A percentile compares a stretch with the other conserved stretches of the same genome.
Conservation (phyloP, 1,140 invertebrate species). For the Patella vulgata region DNA sequence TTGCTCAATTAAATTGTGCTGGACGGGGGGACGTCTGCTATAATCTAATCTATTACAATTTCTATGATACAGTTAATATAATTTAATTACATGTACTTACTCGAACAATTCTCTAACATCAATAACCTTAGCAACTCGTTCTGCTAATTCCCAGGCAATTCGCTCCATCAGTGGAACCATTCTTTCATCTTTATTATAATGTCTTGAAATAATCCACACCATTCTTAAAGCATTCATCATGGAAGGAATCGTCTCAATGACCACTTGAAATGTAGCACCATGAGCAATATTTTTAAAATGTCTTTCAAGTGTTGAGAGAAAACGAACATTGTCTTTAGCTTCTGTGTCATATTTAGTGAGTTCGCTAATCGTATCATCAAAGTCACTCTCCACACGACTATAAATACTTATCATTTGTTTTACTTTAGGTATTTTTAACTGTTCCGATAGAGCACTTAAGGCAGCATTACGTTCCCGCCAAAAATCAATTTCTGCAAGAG, state of each 20-base stretch:
- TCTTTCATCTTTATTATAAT: conserved; percentile 73
- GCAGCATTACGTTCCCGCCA: conserved; percentile 83
- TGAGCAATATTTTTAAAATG: conserved; percentile 84
- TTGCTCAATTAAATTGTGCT: no score
- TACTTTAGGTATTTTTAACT: conserved; percentile 78
- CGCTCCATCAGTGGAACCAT: conserved; percentile 83
- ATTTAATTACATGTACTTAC: no score
- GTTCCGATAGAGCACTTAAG: conserved; percentile 81
- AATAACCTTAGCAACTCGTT: conserved; percentile 79
- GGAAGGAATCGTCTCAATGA: conserved; percentile 76
- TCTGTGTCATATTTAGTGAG: conserved; percentile 78
- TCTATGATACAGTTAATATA: no score
- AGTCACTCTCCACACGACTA: conserved; percentile 62
- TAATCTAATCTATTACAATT: no score
- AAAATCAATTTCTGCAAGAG: conserved; percentile 83
- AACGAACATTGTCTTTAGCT: conserved; percentile 85
- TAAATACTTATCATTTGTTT: conserved; percentile 72
- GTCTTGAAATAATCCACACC: conserved; percentile 68
- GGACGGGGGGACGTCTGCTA: no score
- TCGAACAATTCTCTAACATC: conserved; percentile 77
- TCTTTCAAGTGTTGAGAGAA: conserved; percentile 81
- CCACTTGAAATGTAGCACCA: conserved; percentile 75
- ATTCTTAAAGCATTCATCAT: conserved; percentile 80
- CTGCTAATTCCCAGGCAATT: conserved; percentile 82
- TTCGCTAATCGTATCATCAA: conserved; percentile 71